A percentile compares a stretch with the other conserved stretches of the same genome.
Conservation (phyloP, 2,888 invertebrate species). For the Melinopterus prodromus region DNA sequence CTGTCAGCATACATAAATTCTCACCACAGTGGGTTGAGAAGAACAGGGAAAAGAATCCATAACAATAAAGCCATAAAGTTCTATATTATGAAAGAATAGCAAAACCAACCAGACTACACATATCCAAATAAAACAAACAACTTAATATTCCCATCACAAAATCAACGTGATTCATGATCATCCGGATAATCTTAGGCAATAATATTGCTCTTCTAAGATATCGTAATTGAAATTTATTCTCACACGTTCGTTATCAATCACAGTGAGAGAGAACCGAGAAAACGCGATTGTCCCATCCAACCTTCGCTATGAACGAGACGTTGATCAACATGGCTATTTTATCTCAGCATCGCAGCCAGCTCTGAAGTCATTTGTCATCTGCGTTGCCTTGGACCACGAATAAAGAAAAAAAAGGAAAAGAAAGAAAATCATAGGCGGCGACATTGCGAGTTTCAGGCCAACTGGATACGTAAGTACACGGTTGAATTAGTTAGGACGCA, state of each 20-base stretch:
- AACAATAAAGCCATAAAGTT: background rate
- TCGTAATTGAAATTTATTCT: conserved; percentile 4
- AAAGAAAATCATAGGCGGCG: background rate
- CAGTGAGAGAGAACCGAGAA: background rate
- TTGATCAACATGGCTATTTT: background rate
- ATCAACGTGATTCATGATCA: background rate
- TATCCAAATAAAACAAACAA: background rate
- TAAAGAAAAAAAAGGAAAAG: background rate
- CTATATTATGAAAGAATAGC: background rate
- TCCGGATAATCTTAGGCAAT: background rate
- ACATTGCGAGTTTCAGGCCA: background rate
- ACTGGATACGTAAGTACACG: background rate
- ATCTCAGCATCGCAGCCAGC: background rate
- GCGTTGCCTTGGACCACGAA: background rate
- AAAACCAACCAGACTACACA: background rate
- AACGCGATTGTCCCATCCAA: background rate
- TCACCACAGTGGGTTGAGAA: too few species aligned
- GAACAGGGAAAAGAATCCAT: too few species aligned
- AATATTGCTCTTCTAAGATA: background rate
- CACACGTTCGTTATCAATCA: background rate
- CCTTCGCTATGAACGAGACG: background rate
- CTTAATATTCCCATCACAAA: background rate
- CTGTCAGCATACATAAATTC: too few species aligned
- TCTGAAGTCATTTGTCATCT: background rate
- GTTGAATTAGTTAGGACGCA: background rate